Conservation (phyloP, 2,113 vertebrate species). For the Eulemur macaco region DNA sequence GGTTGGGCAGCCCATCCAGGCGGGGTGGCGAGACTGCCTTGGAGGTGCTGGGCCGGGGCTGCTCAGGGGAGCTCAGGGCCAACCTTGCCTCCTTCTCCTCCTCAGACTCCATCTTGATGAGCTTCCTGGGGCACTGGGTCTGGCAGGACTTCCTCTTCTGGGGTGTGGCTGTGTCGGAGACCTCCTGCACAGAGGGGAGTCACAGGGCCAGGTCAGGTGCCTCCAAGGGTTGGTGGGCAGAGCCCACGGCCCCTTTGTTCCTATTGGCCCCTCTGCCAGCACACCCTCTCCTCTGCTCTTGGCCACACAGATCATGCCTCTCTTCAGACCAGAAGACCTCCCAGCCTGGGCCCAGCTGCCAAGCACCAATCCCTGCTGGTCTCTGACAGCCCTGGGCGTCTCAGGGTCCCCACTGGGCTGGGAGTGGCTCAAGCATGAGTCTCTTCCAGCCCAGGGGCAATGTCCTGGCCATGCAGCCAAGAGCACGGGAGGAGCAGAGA, state of each 20-base stretch:
- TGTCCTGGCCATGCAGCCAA: background rate
- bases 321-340: background rate
- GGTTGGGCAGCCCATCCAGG: background rate
- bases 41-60: conserved; percentile 47
- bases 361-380: background rate
- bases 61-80: background rate
- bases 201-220: background rate
- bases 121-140: conserved; percentile 39
- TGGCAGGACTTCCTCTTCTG: conserved; percentile 31
- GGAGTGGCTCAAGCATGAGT: background rate
- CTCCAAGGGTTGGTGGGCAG: background rate
- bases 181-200: background rate
- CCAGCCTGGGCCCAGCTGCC: background rate
- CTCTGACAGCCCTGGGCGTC: background rate
- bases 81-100: background rate
- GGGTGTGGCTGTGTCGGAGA: rapidly evolving
- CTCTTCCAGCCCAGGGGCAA: background rate
- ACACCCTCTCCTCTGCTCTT: background rate
- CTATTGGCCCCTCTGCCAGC: background rate
- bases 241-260: background rate
- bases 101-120: conserved; percentile 74
- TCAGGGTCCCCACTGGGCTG: background rate
- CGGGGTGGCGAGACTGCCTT: rapidly evolving
- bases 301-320: background rate
- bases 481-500: background rate